A percentile compares a stretch with the other conserved stretches of the same genome.
These are phyloP conservation scores for Priocnemis perturbator DNA, from an alignment of 2,888 invertebrate genomes.

Conservation along the genomic window DNA sequence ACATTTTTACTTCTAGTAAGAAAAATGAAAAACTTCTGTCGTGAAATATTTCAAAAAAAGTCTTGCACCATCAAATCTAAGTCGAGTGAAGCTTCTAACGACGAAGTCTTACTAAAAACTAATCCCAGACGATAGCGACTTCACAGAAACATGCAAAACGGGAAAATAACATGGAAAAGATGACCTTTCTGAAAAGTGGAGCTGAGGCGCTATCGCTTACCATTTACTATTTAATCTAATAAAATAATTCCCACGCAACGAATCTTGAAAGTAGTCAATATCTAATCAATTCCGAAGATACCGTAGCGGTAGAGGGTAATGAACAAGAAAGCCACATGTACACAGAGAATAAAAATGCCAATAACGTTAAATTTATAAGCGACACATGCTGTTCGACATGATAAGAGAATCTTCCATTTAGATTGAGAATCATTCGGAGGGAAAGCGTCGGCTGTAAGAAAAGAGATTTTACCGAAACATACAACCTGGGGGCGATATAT, in stretches of 20 bases:
- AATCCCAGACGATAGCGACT: no score
- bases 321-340: conserved; percentile 10
- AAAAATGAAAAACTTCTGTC: no score
- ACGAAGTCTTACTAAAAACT: no score
- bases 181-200: background rate
- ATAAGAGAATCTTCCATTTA: conserved; percentile 51
- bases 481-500: conserved; percentile 33
- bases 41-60: no score
- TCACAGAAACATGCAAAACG: no score
- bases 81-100: no score
- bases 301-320: conserved; percentile 48
- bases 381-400: conserved; percentile 35
- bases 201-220: conserved; percentile 25
- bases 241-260: conserved; percentile 63
- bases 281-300: conserved; percentile 59
- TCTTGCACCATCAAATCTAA: no score
- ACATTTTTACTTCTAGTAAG: no score
- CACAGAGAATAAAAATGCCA: conserved; percentile 31
- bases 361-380: conserved; percentile 33
- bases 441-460: conserved; percentile 28
- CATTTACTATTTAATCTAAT: conserved; percentile 29
- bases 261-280: conserved; percentile 70
- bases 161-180: no score
- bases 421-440: conserved; percentile 41
- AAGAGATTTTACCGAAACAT: conserved; percentile 34